Conservation (phyloP, 2,113 vertebrate genomes). For the Siniperca knerii region DNA sequence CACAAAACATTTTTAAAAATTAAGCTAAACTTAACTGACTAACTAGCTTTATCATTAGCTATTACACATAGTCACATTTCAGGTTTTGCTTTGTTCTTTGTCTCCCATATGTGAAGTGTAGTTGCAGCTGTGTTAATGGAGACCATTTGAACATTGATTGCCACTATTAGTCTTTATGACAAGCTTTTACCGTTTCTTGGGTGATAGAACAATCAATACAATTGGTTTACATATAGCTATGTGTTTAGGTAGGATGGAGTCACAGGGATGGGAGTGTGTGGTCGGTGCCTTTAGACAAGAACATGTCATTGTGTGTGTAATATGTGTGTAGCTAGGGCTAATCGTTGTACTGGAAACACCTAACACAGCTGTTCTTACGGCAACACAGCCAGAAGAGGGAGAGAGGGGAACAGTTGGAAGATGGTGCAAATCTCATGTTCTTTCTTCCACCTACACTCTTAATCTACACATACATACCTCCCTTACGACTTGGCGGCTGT, state of each 20-base stretch:
- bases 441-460: slow-evolving; percentile 51
- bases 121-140: slow-evolving; percentile 16
- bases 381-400: slow-evolving; percentile 7
- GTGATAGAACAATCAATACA: neutral
- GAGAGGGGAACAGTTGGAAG: slow-evolving; percentile 1
- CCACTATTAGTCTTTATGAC: neutral
- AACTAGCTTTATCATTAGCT: no score
- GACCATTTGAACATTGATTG: neutral
- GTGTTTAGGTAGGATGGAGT: slow-evolving; percentile 5
- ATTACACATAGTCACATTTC: slow-evolving; percentile 9
- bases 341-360: neutral
- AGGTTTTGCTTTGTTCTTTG: neutral
- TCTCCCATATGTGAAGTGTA: slow-evolving; percentile 1
- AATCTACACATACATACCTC: slow-evolving; percentile 19
- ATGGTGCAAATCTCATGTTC: slow-evolving; percentile 31
- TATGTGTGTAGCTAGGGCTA: neutral
- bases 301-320: neutral
- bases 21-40: no score
- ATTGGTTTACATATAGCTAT: no score
- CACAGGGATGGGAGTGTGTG: neutral
- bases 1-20: no score
- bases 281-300: neutral
- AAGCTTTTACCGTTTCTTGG: slow-evolving; percentile 6
- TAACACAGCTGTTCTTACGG: neutral
- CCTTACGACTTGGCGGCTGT: slow-evolving; percentile 24